Evolutionary conservation across 2,888 invertebrate genomes (phyloP), one percentile per base, ranked within the genome.

Genomic region (Drosophila villosipedis): DNA sequence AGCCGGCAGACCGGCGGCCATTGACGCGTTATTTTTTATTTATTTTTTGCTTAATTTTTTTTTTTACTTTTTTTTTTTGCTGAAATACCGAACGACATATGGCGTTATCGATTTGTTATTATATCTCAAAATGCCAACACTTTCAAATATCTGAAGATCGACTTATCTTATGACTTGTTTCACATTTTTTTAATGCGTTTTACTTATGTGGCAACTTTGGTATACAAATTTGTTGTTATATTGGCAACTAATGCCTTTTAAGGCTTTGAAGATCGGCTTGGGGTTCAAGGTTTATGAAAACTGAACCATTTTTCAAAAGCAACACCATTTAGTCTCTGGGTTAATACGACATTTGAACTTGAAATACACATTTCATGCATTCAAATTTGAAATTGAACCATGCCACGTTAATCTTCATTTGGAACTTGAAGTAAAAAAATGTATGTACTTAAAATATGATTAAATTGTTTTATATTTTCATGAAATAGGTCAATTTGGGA

Each of bases 1-100:
- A 76, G 30, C 58, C 52, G 58, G 28, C 31, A 37, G 35, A 50
- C 50, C 14, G 62, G 28, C 50, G 75, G 70, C 41, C 65, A 63
- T 76, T 69, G 63, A 49, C 60, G 47, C 55, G 37, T 14, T 47
- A 50, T 70, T 53, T 28, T 33, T 19, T 30, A 5, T 14, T 50
- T 50, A 9, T 30, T 16, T 3, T 31, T 19, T 6, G 9, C 31
- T 25, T 54, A 4, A 22, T 22, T 14, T 47, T 19, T 39, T 39
- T n/a, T 10, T 39, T 19, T n/a, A 3, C 25, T 2, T n/a, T 0
- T n/a, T 6, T 6, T 37, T 57, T n/a, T 49, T 49, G 49, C 35
- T 65, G 10, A 30, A 47, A 47, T 59, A 52, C 71, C 50, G 31
- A 9, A 59, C 53, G 62, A 43, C 62, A 71, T 49, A 66, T 49